phyloP scores from a whole-genome alignment of 2,797 vertebrate species.

The Acanthurus lineatus region DNA sequence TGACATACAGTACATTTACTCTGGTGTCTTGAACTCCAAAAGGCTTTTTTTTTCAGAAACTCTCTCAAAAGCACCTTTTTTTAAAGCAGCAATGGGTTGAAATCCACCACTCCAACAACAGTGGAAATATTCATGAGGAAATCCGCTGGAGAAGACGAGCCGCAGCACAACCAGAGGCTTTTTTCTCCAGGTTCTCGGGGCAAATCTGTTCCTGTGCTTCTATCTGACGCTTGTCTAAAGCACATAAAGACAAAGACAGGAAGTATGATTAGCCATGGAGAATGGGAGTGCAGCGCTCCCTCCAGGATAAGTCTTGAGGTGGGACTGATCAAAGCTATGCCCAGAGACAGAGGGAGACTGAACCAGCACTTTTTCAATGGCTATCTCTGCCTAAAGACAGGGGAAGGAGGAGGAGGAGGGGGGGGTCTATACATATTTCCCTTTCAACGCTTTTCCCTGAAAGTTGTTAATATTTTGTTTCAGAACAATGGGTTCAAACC shows the following conservation, averaged over 20 bases:
- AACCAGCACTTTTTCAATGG: slow-evolving; percentile 86
- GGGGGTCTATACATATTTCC: slow-evolving; percentile 72
- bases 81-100: slow-evolving; percentile 68
- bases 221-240: slow-evolving; percentile 83
- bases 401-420: slow-evolving; percentile 10
- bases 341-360: slow-evolving; percentile 85
- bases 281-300: slow-evolving; percentile 78
- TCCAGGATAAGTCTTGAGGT: slow-evolving; percentile 87
- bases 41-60: slow-evolving; percentile 32
- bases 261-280: slow-evolving; percentile 84
- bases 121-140: slow-evolving; percentile 81
- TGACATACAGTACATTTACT: slow-evolving; percentile 57
- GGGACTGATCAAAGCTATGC: slow-evolving; percentile 88
- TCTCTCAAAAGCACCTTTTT: slow-evolving; percentile 28
- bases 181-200: slow-evolving; percentile 78
- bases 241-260: slow-evolving; percentile 85
- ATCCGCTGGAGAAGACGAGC: slow-evolving; percentile 74
- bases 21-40: slow-evolving; percentile 47
- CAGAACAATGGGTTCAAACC: slow-evolving; percentile 55
- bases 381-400: slow-evolving; percentile 78
- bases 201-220: slow-evolving; percentile 80
- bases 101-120: slow-evolving; percentile 72
- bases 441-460: slow-evolving; percentile 64
- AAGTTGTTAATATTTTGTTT: slow-evolving; percentile 66
- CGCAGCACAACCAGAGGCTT: slow-evolving; percentile 82